Conservation (phyloP, 2,113 vertebrate genomes). For the Ovis canadensis region DNA sequence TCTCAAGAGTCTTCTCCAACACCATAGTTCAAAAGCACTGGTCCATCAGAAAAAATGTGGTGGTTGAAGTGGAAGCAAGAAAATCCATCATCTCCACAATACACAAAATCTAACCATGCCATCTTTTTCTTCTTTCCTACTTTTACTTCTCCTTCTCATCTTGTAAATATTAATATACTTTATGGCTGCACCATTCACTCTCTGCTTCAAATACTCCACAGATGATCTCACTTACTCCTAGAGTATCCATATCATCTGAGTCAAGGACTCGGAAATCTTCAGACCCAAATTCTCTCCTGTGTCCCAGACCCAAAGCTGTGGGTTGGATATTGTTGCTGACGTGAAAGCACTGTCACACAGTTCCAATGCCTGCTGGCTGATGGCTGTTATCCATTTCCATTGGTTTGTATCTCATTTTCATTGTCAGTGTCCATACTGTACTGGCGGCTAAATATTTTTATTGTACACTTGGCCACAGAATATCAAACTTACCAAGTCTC, state of each 20-base stretch:
- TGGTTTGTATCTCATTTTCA: background rate
- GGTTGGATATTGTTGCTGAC: background rate
- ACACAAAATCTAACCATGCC: background rate
- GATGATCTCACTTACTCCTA: background rate
- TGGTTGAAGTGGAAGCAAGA: background rate
- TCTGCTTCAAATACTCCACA: background rate
- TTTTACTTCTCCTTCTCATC: background rate
- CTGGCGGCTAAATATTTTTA: background rate
- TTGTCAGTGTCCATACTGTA: background rate
- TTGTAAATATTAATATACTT: background rate
- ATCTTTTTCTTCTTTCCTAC: background rate
- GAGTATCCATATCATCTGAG: background rate
- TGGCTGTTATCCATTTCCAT: background rate
- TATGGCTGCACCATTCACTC: background rate
- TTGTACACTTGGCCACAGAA: background rate
- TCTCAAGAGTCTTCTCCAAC: background rate
- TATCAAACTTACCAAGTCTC: background rate
- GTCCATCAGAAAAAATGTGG: background rate
- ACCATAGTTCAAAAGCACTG: background rate
- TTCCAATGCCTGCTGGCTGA: fast-evolving
- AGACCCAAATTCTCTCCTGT: background rate
- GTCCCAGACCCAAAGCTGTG: background rate
- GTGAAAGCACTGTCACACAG: background rate
- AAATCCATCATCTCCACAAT: background rate
- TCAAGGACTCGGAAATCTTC: background rate